These are phyloP conservation scores for Heliocidaris tuberculata DNA, from an alignment of 35 echinoderm and acorn worm genomes.

Conservation along the genomic window DNA sequence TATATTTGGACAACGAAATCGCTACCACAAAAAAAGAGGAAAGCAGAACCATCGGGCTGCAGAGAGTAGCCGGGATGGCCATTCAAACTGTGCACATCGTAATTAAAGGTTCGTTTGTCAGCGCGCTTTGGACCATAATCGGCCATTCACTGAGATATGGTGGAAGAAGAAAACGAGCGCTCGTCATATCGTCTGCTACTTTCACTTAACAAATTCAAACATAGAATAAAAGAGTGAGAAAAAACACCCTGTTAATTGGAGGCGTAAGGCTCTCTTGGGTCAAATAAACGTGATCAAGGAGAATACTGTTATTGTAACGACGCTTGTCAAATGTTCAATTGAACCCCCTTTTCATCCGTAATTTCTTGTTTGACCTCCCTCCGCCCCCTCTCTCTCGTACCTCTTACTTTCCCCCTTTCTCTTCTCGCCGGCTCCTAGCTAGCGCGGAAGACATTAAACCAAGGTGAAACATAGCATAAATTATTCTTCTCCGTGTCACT, in stretches of 20 bases:
- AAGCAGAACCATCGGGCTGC: neutral
- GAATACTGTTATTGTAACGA: conserved; percentile 13
- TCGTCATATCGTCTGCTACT: neutral
- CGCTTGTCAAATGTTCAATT: neutral
- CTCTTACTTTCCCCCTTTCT: neutral
- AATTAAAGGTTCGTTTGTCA: neutral
- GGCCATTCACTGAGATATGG: neutral
- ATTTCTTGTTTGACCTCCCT: neutral
- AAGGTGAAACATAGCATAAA: neutral
- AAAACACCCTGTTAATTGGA: neutral
- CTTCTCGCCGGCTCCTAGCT: neutral
- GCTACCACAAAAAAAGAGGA: conserved; percentile 22
- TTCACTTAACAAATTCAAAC: conserved; percentile 5
- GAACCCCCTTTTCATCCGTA: neutral
- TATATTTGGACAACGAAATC: conserved; percentile 33
- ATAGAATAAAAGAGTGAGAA: neutral
- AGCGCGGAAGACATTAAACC: neutral
- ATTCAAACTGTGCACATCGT: neutral
- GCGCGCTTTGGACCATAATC: neutral
- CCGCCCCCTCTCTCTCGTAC: neutral
- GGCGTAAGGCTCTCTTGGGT: neutral
- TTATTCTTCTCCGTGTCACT: neutral
- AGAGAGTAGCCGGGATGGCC: neutral
- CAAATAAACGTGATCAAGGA: neutral
- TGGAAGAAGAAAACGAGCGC: neutral